Evolutionary conservation across 2,797 vertebrate genomes (phyloP).

Genomic region (Bryconaethiops microstoma): DNA sequence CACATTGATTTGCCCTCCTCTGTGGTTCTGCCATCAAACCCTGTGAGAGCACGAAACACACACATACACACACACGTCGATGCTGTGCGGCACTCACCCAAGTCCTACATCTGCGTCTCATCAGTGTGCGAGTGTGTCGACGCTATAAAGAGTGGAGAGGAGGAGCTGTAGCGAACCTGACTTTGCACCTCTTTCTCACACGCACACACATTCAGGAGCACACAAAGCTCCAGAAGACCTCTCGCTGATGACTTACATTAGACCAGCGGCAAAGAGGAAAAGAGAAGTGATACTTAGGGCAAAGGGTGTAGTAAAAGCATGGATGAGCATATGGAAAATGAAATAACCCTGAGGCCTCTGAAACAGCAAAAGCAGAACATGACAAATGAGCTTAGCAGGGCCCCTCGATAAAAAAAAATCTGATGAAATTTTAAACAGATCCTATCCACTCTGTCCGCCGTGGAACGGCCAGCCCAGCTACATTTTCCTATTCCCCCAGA

Average conservation of each 20-base stretch:
- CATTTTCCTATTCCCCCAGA: constrained; percentile 45
- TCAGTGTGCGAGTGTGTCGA: constrained; percentile 49
- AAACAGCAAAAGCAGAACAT: constrained; percentile 50
- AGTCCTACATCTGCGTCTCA: constrained; percentile 73
- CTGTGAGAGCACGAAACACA: constrained; percentile 9
- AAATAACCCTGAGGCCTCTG: constrained; percentile 33
- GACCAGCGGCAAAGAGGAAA: constrained; percentile 24
- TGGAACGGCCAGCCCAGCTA: constrained; percentile 27
- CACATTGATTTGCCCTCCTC: constrained; percentile 30
- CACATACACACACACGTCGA: constrained; percentile 28
- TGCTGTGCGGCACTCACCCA: constrained; percentile 57
- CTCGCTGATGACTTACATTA: constrained; percentile 40
- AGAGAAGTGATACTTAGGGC: constrained; percentile 30
- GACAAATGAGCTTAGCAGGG: constrained; percentile 57
- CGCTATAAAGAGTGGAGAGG: constrained; percentile 44
- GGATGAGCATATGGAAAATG: constrained; percentile 25
- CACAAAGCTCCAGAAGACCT: constrained; percentile 29
- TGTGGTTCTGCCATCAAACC: constrained; percentile 28
- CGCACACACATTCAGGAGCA: not conserved
- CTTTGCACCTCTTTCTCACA: constrained; percentile 18
- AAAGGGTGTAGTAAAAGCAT: constrained; percentile 34
- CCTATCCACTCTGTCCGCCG: constrained; percentile 31
- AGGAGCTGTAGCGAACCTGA: constrained; percentile 41
- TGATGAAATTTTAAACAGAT: constrained; percentile 55
- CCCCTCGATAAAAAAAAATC: constrained; percentile 30